phyloP scores from a whole-genome alignment of 1,140 invertebrate genomes.

The Bombus sibiricus region DNA sequence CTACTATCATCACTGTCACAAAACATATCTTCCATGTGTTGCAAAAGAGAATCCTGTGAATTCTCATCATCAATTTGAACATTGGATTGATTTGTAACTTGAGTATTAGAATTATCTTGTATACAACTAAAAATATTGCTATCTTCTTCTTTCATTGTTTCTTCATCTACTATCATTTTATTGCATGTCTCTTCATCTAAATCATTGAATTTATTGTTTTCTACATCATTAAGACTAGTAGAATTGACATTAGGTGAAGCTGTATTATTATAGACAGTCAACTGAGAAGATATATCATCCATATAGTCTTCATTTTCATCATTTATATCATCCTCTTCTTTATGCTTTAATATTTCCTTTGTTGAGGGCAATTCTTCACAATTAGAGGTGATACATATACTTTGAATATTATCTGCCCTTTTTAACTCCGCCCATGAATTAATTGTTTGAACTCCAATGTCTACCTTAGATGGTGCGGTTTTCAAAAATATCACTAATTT shows the following conservation, averaged over 20 bases:
- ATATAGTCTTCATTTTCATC: not conserved
- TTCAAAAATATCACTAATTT: slow-evolving; percentile 69
- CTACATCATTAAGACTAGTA: slow-evolving; percentile 17
- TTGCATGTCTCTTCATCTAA: slow-evolving; percentile 4
- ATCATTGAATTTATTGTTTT: slow-evolving; percentile 9
- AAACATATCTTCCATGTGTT: slow-evolving; percentile 76
- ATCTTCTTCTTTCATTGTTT: slow-evolving; percentile 26
- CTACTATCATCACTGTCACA: slow-evolving; percentile 76
- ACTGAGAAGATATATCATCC: not conserved
- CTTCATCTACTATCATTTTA: slow-evolving; percentile 26
- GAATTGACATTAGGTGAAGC: slow-evolving; percentile 33
- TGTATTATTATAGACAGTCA: slow-evolving; percentile 3
- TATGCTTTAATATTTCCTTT: not conserved
- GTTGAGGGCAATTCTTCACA: slow-evolving; percentile 29
- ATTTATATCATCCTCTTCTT: slow-evolving; percentile 4
- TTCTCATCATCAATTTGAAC: slow-evolving; percentile 61
- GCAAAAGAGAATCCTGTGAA: slow-evolving; percentile 72
- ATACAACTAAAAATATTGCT: slow-evolving; percentile 17
- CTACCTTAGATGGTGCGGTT: slow-evolving; percentile 54
- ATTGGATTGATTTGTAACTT: not conserved
- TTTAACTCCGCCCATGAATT: slow-evolving; percentile 41
- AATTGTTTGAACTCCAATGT: slow-evolving; percentile 69
- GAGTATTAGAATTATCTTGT: not conserved
- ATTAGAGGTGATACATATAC: slow-evolving; percentile 48
- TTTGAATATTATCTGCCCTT: slow-evolving; percentile 45